These are phyloP conservation scores for Bombylius major DNA, from an alignment of 2,888 invertebrate species.

Conservation along the genomic window DNA sequence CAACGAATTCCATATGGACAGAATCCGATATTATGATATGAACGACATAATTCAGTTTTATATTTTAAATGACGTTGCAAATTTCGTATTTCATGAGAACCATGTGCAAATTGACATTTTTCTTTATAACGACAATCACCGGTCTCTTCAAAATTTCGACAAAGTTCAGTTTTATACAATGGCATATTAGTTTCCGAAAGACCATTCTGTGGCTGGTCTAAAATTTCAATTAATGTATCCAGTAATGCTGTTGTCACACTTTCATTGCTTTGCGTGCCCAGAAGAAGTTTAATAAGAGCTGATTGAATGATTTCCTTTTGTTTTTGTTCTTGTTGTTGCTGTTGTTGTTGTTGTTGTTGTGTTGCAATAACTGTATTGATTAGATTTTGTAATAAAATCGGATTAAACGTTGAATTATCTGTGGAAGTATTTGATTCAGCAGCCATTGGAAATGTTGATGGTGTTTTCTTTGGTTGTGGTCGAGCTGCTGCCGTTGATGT, in stretches of 20 bases:
- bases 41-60: constrained; percentile 84
- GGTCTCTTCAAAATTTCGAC: constrained; percentile 83
- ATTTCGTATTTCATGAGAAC: constrained; percentile 71
- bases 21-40: constrained; percentile 84
- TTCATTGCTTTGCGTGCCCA: constrained; percentile 31
- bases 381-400: constrained; percentile 9
- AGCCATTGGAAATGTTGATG: neutral
- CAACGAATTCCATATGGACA: constrained; percentile 92
- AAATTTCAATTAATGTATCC: constrained; percentile 12
- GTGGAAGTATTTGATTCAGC: neutral
- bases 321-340: constrained; percentile 13
- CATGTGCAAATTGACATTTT: constrained; percentile 95
- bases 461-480: neutral
- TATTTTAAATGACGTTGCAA: constrained; percentile 90
- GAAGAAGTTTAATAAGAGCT: constrained; percentile 17
- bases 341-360: neutral
- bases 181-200: constrained; percentile 43
- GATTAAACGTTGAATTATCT: neutral
- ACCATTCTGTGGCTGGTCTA: neutral
- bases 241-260: constrained; percentile 10
- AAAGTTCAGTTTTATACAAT: constrained; percentile 85
- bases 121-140: constrained; percentile 94
- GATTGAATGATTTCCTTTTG: constrained; percentile 12
- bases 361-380: constrained; percentile 9
- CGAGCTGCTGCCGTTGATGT: neutral